Evolutionary conservation across 2,113 vertebrate species (phyloP), one percentile per base, ranked within the genome.

Genomic region (Poeciliopsis occidentalis): DNA sequence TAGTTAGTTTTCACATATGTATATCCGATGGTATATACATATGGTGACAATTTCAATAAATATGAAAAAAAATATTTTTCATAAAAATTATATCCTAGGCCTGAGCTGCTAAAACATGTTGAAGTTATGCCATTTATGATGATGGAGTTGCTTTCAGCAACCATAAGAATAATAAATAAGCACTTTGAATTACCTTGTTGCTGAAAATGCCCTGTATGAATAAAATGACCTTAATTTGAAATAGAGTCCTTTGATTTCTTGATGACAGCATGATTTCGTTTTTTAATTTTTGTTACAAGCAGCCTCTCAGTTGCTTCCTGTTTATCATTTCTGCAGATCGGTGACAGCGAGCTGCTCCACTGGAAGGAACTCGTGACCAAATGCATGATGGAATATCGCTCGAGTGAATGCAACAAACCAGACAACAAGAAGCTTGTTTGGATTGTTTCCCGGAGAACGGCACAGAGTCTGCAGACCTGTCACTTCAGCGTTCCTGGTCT

Each of bases 351-450:
- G 78, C 92, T 99, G 1, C 93, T 95, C 66, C 95, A 95, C 79
- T 99, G 98, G 97, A 96, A 95, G 81, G 96, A 96, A 0, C 91
- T 97, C 60, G 98, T 99, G 88, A 96, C 96, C 0, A 95, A 97
- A 94, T 98, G 98, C 86, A 94, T 99, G 67, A 94, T 87, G 0
- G 95, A 97, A 75, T 99, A 99, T 90, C 95, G 94, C 86, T 99
- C 97, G 32, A 95, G 96, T 2, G 95, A 96, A 79, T 99, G 97
- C 84, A 96, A 92, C 93, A 99, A 98, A 86, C 98, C 97, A 4
- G 95, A 99, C 89, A 96, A 97, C 85, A 98, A 94, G 75, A 99
- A 97, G 83, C 90, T 99, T 0, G 95, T 99, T 69, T 99, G 97
- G 97, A 97, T 98, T 13, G 95, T 99, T 67, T 99, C 98, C 0